phyloP scores from a whole-genome alignment of 2,888 invertebrate genomes.

The Ellobium chinense region DNA sequence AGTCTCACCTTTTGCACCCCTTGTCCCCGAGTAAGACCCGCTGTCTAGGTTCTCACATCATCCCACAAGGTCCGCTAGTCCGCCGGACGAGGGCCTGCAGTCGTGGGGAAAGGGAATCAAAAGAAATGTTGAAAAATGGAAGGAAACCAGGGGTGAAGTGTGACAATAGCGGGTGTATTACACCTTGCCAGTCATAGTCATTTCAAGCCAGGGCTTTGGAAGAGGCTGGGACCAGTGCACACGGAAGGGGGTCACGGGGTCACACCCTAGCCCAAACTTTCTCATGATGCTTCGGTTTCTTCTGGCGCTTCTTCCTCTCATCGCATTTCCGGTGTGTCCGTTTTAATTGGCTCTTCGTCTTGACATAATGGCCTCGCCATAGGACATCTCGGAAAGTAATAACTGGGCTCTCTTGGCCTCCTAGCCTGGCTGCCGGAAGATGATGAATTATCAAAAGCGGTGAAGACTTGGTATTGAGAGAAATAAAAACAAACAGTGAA shows the following conservation, averaged over 20 bases:
- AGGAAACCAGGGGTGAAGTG: neutral
- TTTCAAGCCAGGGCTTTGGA: slow-evolving; percentile 25
- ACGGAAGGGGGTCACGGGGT: slow-evolving; percentile 29
- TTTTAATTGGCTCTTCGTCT: no score
- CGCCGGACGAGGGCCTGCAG: neutral
- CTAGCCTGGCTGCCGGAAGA: no score
- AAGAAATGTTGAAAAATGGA: neutral
- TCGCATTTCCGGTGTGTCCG: slow-evolving; percentile 37
- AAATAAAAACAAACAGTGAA: no score
- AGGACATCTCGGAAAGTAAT: no score
- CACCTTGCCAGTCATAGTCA: slow-evolving; percentile 20
- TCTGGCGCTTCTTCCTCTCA: neutral
- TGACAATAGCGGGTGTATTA: slow-evolving; percentile 31
- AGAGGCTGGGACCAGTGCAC: slow-evolving; percentile 21
- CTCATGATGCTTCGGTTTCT: neutral
- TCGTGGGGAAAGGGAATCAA: neutral
- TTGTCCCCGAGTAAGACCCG: neutral
- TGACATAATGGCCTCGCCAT: no score
- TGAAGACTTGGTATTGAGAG: no score
- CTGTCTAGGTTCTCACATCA: neutral
- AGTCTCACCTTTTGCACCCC: neutral
- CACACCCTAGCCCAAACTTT: slow-evolving; percentile 3
- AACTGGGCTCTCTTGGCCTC: no score
- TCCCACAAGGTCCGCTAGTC: neutral
- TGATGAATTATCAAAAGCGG: no score